Evolutionary conservation across 2,797 vertebrate species (phyloP).

Genomic region (Chelonia mydas): DNA sequence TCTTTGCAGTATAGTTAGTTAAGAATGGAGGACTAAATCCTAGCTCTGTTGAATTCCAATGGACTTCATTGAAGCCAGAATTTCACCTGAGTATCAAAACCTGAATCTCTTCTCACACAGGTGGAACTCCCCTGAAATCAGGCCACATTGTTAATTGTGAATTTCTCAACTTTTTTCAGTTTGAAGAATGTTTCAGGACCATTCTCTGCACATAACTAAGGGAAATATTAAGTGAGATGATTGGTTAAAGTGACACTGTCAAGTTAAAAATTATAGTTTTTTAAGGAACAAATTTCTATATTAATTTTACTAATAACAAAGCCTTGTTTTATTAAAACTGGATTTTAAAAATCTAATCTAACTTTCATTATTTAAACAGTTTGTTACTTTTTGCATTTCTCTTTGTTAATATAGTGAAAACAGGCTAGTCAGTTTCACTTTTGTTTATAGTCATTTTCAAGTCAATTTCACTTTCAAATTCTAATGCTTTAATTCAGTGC

Average conservation of each 20-base stretch:
- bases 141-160: neutral
- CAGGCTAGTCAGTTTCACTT: neutral
- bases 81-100: neutral
- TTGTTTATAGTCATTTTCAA: neutral
- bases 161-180: neutral
- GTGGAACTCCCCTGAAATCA: neutral
- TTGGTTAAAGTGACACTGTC: neutral
- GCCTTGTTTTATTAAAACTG: neutral
- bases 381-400: neutral
- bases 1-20: neutral
- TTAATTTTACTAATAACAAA: constrained; percentile 5
- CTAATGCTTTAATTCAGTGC: neutral
- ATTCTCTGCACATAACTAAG: neutral
- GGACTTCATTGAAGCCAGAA: neutral
- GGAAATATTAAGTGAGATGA: neutral
- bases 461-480: neutral
- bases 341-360: neutral
- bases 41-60: rapidly evolving
- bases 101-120: neutral
- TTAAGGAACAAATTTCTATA: constrained; percentile 22
- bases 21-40: neutral
- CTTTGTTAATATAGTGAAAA: neutral
- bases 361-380: neutral
- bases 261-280: neutral
- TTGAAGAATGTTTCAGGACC: neutral